Conservation (phyloP, 2,888 invertebrate species). For the Agrochola lota region DNA sequence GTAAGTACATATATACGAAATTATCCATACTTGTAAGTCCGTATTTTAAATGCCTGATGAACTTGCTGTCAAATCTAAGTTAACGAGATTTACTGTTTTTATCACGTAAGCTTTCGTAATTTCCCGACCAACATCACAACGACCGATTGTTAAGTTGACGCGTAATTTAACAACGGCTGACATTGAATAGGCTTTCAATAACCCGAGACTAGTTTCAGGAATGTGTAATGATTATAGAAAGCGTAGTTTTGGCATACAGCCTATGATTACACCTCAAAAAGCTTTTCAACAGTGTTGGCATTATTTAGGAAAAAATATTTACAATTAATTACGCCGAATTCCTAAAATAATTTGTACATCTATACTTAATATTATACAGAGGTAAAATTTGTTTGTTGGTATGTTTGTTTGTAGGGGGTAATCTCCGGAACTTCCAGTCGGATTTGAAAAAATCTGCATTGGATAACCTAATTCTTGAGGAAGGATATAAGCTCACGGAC, state of each 20-base stretch:
- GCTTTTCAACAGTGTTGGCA: neutral
- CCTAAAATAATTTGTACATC: neutral
- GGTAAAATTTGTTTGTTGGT: too few species aligned
- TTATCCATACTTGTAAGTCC: neutral
- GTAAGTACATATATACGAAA: neutral
- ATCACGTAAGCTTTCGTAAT: neutral
- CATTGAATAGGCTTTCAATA: conserved; percentile 4
- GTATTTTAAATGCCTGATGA: neutral
- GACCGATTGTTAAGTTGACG: neutral
- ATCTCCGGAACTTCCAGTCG: too few species aligned
- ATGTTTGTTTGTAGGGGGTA: too few species aligned
- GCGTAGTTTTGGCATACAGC: neutral
- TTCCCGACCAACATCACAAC: neutral
- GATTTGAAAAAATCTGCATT: too few species aligned
- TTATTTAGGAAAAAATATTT: neutral
- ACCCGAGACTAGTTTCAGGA: neutral
- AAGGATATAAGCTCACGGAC: too few species aligned
- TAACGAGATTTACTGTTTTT: neutral
- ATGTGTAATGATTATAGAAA: conserved; percentile 13
- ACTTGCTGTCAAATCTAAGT: neutral
- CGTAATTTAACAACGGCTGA: conserved; percentile 7
- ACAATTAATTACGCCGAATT: neutral
- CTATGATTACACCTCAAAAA: neutral
- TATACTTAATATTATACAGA: too few species aligned
- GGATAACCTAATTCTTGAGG: too few species aligned